phyloP scores from a whole-genome alignment of 2,888 invertebrate genomes.

The Xanthostigma xanthostigma region DNA sequence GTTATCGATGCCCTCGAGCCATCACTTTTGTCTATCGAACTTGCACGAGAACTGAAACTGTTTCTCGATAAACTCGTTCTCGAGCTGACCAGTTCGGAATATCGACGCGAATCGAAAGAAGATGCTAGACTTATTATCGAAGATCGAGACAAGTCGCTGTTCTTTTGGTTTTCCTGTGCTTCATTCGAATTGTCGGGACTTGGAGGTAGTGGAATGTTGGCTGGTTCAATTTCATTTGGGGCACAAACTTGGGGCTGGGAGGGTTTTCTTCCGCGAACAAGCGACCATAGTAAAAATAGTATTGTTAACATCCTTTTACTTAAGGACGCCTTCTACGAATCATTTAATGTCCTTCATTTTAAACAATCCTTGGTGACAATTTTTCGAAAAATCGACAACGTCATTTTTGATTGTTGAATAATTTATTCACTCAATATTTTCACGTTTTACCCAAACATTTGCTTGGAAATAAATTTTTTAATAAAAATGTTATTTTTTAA shows the following conservation, averaged over 20 bases:
- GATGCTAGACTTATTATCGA: slow-evolving; percentile 12
- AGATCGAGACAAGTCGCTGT: slow-evolving; percentile 33
- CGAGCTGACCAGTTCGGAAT: slow-evolving; percentile 4
- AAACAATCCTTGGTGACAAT: too few relatives aligned
- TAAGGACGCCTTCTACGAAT: too few relatives aligned
- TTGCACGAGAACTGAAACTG: slow-evolving; percentile 18
- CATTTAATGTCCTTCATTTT: too few relatives aligned
- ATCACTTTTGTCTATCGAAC: slow-evolving; percentile 27
- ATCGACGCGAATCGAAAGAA: slow-evolving; percentile 5
- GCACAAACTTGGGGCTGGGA: slow-evolving; percentile 7
- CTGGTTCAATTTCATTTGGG: slow-evolving; percentile 6
- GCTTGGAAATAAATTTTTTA: too few relatives aligned
- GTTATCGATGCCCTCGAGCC: slow-evolving; percentile 29
- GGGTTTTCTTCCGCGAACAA: slow-evolving; percentile 31
- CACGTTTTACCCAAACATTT: too few relatives aligned
- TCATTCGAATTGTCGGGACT: slow-evolving; percentile 3
- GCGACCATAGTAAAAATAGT: slow-evolving; percentile 46
- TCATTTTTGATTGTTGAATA: too few relatives aligned
- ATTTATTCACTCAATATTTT: too few relatives aligned
- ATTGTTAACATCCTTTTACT: slow-evolving; percentile 40
- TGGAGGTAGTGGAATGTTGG: slow-evolving; percentile 10
- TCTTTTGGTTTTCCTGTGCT: slow-evolving; percentile 16
- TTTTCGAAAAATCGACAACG: too few relatives aligned
- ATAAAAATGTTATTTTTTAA: too few relatives aligned
- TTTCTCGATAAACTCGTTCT: background rate